Evolutionary conservation across 2,113 vertebrate species (phyloP), one percentile per base, ranked within the genome.

Genomic region (Oreotragus oreotragus): DNA sequence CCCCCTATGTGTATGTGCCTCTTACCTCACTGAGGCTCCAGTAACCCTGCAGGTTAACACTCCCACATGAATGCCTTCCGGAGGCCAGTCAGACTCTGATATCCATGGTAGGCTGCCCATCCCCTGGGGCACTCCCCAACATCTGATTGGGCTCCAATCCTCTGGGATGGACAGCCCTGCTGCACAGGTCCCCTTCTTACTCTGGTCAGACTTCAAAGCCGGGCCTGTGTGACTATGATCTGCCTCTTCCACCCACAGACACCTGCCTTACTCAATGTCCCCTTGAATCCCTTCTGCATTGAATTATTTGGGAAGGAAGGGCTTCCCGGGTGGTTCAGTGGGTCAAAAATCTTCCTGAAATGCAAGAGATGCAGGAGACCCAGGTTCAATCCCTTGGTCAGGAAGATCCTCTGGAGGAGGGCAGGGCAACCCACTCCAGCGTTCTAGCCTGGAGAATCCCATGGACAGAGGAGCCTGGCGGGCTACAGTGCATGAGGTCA

Each of bases 1-100:
- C 49, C 7, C 0, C 12, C 15, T 15, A 0, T 1, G 5, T 28
- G 2, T 14, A 12, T 47, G 23, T 1, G 62, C 36, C 5, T 16
- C 16, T 64, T 7, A 27, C 13, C 47, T 39, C 15, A 39, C 28
- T 47, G 0, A 66, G 57, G 19, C 6, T 21, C 55, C n/a, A 55
- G 0, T 11, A 76, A 76, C 10, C 16, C 45, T 33, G 0, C 23
- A 80, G 51, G 16, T 9, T 47, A 55, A n/a, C 13, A 7, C 6
- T 58, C 3, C 8, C 3, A 28, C 14, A 14, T 6, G 33, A 49
- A 14, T 25, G 11, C 11, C 16, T 77, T 53, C 21, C 25, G 36
- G 79, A 84, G 19, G 13, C 51, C 51, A 33, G 5, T 73, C n/a
- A 39, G 28, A 2, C 7, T 84, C 73, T 66, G 60, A 92, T 21